These are phyloP conservation scores for Nomada lathburiana DNA, from an alignment of 2,888 invertebrate species.

Conservation along the genomic window DNA sequence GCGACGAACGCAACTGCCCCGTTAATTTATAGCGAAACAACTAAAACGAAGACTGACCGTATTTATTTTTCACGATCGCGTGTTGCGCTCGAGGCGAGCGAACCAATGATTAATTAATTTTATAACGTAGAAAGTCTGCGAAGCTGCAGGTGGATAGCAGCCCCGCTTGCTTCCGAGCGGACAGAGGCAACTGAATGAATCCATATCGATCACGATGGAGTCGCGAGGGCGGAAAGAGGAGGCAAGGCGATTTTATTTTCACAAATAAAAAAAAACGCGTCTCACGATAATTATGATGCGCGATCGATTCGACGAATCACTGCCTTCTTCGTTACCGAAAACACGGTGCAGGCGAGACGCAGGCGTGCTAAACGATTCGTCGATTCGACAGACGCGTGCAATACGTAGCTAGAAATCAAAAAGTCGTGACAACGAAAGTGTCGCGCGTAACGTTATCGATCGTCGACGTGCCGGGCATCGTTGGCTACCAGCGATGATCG, in stretches of 20 bases:
- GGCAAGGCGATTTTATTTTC: neutral
- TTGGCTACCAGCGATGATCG: conserved; percentile 14
- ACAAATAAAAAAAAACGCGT: neutral
- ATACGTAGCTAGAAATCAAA: conserved; percentile 59
- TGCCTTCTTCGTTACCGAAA: no score
- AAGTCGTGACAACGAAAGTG: conserved; percentile 22
- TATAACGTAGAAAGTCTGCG: neutral
- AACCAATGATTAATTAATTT: conserved; percentile 15
- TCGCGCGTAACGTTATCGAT: conserved; percentile 14
- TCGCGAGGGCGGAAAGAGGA: neutral
- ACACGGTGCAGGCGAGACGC: neutral
- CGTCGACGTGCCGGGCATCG: neutral
- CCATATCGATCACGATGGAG: neutral
- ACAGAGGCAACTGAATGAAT: neutral
- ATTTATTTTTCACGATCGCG: conserved; percentile 1
- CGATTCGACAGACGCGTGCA: conserved; percentile 50
- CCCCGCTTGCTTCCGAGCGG: neutral
- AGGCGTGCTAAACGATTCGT: conserved; percentile 14
- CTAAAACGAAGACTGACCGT: conserved; percentile 61
- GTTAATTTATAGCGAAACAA: conserved; percentile 39
- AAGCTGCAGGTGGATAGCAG: neutral
- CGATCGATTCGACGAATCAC: no score
- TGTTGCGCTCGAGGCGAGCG: neutral
- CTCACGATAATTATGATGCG: no score
- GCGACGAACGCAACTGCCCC: conserved; percentile 89